A percentile compares a stretch with the other conserved stretches of the same genome.
Evolutionary conservation across 1,140 invertebrate genomes (phyloP).

Genomic region (Drosophila kepulauana): DNA sequence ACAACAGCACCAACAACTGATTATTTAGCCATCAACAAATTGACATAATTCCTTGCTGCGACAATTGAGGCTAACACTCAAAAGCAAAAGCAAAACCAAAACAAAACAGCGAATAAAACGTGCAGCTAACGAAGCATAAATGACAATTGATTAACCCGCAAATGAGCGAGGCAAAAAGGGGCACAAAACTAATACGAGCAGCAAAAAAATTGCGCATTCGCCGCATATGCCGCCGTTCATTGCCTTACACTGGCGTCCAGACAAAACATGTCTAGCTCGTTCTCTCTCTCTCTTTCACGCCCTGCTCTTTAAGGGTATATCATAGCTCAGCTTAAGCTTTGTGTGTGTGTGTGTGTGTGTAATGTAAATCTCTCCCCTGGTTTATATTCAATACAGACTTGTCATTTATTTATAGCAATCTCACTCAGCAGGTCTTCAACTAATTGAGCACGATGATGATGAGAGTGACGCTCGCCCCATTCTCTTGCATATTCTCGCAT

Average conservation of each 20-base stretch:
- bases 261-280: constrained; percentile 1
- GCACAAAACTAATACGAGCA: constrained; percentile 10
- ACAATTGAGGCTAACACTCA: constrained; percentile 35
- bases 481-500: constrained; percentile 28
- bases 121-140: constrained; percentile 74
- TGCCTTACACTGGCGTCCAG: constrained; percentile 14
- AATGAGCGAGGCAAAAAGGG: constrained; percentile 25
- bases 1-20: constrained; percentile 27
- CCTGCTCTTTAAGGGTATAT: not conserved
- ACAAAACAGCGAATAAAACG: constrained; percentile 44
- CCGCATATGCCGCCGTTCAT: constrained; percentile 26
- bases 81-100: constrained; percentile 22
- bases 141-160: constrained; percentile 63
- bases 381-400: constrained; percentile 9
- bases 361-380: not conserved
- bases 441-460: constrained; percentile 17
- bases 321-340: too few species aligned
- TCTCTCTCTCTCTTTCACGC: not conserved
- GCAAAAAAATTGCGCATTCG: constrained; percentile 67
- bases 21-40: constrained; percentile 44
- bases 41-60: constrained; percentile 35
- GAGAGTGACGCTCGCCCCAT: constrained; percentile 3
- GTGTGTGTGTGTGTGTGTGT: too few species aligned
- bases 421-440: constrained; percentile 16
- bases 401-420: constrained; percentile 34